These are phyloP conservation scores for Tadarida brasiliensis DNA, from an alignment of 2,797 vertebrate species.

Conservation along the genomic window DNA sequence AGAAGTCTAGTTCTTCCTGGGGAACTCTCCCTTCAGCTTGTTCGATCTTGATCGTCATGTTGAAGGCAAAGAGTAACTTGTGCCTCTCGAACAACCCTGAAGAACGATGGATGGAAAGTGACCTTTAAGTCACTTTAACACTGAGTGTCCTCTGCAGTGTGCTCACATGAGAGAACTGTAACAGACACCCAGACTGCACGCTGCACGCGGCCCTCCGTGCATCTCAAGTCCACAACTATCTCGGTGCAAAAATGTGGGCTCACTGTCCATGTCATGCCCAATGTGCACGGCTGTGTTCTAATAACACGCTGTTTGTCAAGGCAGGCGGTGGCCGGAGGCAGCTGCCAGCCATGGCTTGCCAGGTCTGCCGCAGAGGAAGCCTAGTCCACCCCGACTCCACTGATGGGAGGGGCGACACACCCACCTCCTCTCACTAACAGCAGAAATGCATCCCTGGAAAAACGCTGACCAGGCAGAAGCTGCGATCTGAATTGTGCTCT, in stretches of 20 bases:
- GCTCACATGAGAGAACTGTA: background rate
- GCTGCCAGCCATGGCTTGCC: too few species aligned
- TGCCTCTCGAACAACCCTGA: slow-evolving; percentile 97
- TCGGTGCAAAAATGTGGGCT: background rate
- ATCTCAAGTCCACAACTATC: rapidly evolving
- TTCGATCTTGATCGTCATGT: slow-evolving; percentile 97
- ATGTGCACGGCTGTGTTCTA: rapidly evolving
- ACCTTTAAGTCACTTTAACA: too few species aligned
- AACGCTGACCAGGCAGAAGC: background rate
- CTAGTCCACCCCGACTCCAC: background rate
- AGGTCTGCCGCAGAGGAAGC: rapidly evolving
- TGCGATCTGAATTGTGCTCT: background rate
- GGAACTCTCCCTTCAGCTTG: slow-evolving; percentile 93
- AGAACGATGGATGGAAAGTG: background rate
- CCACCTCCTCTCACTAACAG: background rate
- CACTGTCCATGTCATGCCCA: rapidly evolving
- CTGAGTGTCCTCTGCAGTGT: background rate
- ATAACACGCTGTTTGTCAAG: background rate
- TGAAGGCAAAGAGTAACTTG: slow-evolving; percentile 97
- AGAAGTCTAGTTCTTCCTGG: slow-evolving; percentile 97
- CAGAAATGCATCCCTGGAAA: background rate
- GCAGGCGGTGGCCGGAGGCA: too few species aligned
- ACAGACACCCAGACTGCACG: rapidly evolving
- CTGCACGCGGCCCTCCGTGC: too few species aligned
- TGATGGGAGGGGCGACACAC: background rate